These are phyloP conservation scores for Dinocampus coccinellae DNA, from an alignment of 2,888 invertebrate genomes.

Conservation along the genomic window DNA sequence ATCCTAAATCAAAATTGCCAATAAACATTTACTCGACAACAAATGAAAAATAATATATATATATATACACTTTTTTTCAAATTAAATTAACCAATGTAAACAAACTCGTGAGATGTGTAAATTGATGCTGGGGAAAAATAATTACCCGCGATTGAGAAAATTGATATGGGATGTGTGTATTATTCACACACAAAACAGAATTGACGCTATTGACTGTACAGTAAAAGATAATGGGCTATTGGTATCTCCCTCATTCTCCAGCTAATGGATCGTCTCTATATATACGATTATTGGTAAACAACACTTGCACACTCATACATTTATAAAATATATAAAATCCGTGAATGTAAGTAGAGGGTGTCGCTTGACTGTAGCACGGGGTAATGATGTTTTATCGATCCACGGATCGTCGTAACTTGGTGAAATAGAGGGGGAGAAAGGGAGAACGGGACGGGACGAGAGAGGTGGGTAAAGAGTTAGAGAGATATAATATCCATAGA, in stretches of 20 bases:
- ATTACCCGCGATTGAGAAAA: constrained; percentile 34
- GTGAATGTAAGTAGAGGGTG: constrained; percentile 24
- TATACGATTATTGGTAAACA: no score
- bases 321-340: no score
- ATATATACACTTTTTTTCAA: no score
- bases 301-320: neutral
- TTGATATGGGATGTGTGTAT: constrained; percentile 30
- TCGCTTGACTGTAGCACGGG: constrained; percentile 24
- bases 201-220: constrained; percentile 1
- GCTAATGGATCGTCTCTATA: constrained; percentile 32
- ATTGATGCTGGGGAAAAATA: constrained; percentile 21
- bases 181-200: neutral
- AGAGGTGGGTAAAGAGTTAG: neutral
- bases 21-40: no score
- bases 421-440: neutral
- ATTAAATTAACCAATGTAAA: neutral
- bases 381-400: constrained; percentile 37
- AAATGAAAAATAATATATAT: no score
- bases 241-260: neutral
- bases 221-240: constrained; percentile 33
- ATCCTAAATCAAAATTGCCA: no score
- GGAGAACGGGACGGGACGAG: neutral
- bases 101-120: constrained; percentile 6
- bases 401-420: constrained; percentile 38
- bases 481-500: neutral